Percentiles rank a stretch among this genome's conserved stretches.
phyloP scores from a whole-genome alignment of 2,888 invertebrate species.

The Andrena praecox region DNA sequence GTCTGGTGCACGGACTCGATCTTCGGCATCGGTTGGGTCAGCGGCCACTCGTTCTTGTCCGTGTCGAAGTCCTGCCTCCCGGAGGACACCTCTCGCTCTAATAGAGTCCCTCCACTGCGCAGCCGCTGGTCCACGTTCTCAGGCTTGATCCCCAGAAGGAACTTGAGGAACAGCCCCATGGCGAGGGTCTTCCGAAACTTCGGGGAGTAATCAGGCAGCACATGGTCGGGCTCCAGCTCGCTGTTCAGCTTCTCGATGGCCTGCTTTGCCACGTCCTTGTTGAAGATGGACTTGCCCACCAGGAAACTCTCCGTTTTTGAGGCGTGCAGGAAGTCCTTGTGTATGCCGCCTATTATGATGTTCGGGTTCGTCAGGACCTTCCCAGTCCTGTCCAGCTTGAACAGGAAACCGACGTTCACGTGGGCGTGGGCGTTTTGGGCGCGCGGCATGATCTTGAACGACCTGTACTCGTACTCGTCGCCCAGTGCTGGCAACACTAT shows the following conservation, averaged over 20 bases:
- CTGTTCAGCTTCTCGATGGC: slow-evolving; percentile 86
- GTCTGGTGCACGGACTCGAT: slow-evolving; percentile 90
- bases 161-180: slow-evolving; percentile 93
- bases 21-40: slow-evolving; percentile 92
- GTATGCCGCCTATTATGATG: slow-evolving; percentile 86
- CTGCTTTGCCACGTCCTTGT: slow-evolving; percentile 84
- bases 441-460: slow-evolving; percentile 92
- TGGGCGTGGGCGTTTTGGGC: slow-evolving; percentile 92
- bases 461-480: slow-evolving; percentile 86
- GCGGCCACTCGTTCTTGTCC: slow-evolving; percentile 89
- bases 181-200: slow-evolving; percentile 90
- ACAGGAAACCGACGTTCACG: slow-evolving; percentile 91
- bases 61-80: slow-evolving; percentile 91
- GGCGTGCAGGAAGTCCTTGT: slow-evolving; percentile 86
- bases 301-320: slow-evolving; percentile 86
- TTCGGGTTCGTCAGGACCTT: slow-evolving; percentile 86
- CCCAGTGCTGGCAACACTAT: slow-evolving; percentile 87
- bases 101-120: slow-evolving; percentile 87
- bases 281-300: slow-evolving; percentile 85
- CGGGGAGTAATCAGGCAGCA: slow-evolving; percentile 89
- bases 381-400: slow-evolving; percentile 86
- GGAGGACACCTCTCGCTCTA: slow-evolving; percentile 88
- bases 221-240: slow-evolving; percentile 89
- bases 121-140: slow-evolving; percentile 85
- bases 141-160: slow-evolving; percentile 87